phyloP scores from a whole-genome alignment of 2,888 invertebrate genomes.

The Altica lythri region DNA sequence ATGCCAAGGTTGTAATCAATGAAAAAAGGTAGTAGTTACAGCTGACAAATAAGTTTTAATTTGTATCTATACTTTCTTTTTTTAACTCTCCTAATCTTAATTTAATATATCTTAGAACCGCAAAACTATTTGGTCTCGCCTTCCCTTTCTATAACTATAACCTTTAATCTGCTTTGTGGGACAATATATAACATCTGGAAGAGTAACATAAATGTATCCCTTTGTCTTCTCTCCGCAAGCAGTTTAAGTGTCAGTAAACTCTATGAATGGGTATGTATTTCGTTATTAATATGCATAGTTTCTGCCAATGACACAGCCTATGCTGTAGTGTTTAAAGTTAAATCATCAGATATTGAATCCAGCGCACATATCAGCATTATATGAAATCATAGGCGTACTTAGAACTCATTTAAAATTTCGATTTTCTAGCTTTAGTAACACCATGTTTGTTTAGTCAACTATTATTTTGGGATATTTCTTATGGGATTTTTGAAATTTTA shows the following conservation, averaged over 20 bases:
- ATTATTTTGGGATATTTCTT: no score
- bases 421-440: no score
- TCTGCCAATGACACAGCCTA: slow-evolving; percentile 31
- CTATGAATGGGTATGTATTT: slow-evolving; percentile 24
- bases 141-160: neutral
- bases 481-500: no score
- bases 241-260: slow-evolving; percentile 30
- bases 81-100: neutral
- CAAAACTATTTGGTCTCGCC: neutral
- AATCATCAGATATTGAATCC: slow-evolving; percentile 22
- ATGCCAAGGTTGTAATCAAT: no score
- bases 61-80: no score
- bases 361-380: slow-evolving; percentile 4
- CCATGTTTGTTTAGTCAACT: no score
- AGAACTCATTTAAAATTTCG: no score
- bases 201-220: slow-evolving; percentile 27
- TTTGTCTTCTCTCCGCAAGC: slow-evolving; percentile 26
- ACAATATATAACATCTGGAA: slow-evolving; percentile 20
- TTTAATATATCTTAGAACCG: neutral
- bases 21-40: no score
- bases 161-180: slow-evolving; percentile 8
- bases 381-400: neutral
- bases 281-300: slow-evolving; percentile 31
- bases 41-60: no score
- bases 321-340: slow-evolving; percentile 22